Evolutionary conservation across 2,113 vertebrate species (phyloP).

Genomic region (Hippocampus comes): DNA sequence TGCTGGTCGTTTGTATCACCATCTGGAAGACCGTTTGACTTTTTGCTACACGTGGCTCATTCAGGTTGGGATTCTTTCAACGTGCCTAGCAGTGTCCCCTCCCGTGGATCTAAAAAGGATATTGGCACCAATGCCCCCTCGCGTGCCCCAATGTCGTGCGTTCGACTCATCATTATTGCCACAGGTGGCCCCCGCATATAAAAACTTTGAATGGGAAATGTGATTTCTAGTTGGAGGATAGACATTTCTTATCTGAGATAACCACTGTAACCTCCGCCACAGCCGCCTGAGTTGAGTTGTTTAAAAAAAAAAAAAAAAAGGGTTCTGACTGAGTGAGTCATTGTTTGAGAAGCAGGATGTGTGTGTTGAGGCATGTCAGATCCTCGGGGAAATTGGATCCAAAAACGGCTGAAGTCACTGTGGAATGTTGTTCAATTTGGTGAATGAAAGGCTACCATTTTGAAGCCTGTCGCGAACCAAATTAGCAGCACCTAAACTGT

Average conservation of each 20-base stretch:
- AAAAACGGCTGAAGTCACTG: background rate
- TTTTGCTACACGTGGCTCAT: background rate
- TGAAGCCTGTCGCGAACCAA: background rate
- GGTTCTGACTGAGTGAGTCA: background rate
- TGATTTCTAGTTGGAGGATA: constrained; percentile 3
- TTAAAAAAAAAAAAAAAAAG: background rate
- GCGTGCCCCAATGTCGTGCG: background rate
- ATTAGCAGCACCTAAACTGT: background rate
- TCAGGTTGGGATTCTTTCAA: background rate
- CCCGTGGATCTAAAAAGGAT: background rate
- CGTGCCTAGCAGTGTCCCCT: background rate
- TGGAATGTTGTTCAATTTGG: background rate
- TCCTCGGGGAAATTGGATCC: background rate
- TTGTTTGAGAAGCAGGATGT: constrained; percentile 10
- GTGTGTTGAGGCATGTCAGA: constrained; percentile 5
- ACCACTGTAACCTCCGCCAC: background rate
- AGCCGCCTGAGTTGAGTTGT: background rate
- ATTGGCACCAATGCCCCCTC: background rate
- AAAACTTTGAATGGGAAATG: background rate
- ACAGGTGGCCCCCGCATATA: background rate
- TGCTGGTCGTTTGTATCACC: background rate
- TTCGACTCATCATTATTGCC: background rate
- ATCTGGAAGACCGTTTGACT: constrained; percentile 1
- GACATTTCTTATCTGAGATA: background rate
- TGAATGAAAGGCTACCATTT: background rate